These are phyloP conservation scores for Saccopteryx bilineata DNA, from an alignment of 2,113 vertebrate species.

Conservation along the genomic window DNA sequence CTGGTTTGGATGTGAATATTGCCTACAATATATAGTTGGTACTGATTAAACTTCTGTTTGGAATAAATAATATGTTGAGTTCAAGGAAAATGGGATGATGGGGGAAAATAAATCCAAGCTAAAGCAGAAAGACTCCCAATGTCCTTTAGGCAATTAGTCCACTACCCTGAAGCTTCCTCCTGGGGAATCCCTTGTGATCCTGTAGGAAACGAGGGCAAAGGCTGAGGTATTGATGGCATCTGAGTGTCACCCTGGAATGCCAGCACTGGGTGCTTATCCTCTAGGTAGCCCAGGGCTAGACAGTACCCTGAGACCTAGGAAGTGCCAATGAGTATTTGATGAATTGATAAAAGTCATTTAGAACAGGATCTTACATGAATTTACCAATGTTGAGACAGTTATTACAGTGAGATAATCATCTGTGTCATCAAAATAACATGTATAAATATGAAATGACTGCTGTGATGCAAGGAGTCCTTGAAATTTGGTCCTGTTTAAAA, in stretches of 20 bases:
- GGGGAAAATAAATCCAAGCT: neutral
- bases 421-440: neutral
- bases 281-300: neutral
- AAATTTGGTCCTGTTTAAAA: neutral
- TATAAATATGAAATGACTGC: neutral
- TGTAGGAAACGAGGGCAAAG: neutral
- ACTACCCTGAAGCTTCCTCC: neutral
- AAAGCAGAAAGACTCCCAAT: neutral
- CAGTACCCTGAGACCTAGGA: neutral
- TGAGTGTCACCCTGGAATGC: neutral
- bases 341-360: neutral
- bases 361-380: neutral
- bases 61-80: neutral
- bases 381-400: neutral
- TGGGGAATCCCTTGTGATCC: neutral
- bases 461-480: neutral
- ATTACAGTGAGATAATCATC: neutral
- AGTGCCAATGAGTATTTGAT: neutral
- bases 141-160: neutral
- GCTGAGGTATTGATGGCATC: neutral
- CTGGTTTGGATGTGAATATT: neutral
- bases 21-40: neutral
- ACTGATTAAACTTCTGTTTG: neutral
- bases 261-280: neutral
- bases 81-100: neutral